Evolutionary conservation across 1,140 invertebrate species (phyloP).

Genomic region (Harlomillsia oculata): DNA sequence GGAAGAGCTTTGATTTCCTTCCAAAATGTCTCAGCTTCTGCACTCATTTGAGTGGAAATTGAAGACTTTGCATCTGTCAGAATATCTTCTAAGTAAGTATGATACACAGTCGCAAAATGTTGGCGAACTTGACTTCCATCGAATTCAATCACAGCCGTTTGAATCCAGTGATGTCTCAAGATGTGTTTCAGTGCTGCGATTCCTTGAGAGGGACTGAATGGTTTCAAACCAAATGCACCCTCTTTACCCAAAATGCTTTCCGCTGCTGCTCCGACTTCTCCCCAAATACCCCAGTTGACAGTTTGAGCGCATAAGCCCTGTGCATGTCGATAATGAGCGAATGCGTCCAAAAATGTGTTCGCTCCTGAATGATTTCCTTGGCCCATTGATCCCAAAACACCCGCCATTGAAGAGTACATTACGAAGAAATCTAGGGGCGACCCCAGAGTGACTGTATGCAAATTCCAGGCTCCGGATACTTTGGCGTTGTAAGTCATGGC

Average conservation of each 20-base stretch:
- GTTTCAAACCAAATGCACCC: background rate
- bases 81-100: background rate
- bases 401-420: conserved; percentile 6
- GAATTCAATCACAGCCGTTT: background rate
- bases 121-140: background rate
- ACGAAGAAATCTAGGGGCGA: conserved; percentile 7
- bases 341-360: conserved; percentile 11
- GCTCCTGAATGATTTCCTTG: conserved; percentile 9
- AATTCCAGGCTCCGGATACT: conserved; percentile 18
- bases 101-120: background rate
- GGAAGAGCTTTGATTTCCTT: conserved; percentile 5
- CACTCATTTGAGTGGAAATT: background rate
- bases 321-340: conserved; percentile 1
- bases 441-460: conserved; percentile 4
- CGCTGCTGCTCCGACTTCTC: conserved; percentile 7
- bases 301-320: conserved; percentile 1
- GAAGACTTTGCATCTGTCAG: background rate
- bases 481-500: conserved; percentile 9
- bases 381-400: background rate
- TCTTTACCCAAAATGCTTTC: background rate
- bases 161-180: background rate
- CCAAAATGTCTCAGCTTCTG: conserved; percentile 3
- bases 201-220: conserved; percentile 1
- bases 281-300: conserved; percentile 19
- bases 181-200: background rate